These are phyloP conservation scores for Drosophila birchii DNA, from an alignment of 2,888 invertebrate species.

Conservation along the genomic window DNA sequence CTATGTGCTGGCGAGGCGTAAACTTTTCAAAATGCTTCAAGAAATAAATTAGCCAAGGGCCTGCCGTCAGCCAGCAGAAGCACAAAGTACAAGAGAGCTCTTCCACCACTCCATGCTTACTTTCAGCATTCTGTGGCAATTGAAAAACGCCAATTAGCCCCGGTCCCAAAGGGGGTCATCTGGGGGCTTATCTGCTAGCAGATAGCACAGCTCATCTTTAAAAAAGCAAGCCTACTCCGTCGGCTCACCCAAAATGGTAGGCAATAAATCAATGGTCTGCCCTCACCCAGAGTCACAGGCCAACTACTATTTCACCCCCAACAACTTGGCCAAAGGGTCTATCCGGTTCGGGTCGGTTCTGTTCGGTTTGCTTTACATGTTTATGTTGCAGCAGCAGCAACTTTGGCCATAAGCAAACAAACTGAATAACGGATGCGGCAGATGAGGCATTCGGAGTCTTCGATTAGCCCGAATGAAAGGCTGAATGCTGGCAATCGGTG, in stretches of 20 bases:
- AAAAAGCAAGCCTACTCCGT: constrained; percentile 49
- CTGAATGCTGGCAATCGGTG: background rate
- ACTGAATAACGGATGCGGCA: constrained; percentile 10
- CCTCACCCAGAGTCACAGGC: constrained; percentile 12
- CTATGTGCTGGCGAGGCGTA: constrained; percentile 57
- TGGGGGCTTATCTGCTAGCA: constrained; percentile 56
- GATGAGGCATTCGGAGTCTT: constrained; percentile 2
- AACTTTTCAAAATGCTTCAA: constrained; percentile 58
- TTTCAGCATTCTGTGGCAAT: constrained; percentile 56
- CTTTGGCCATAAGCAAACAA: constrained; percentile 33
- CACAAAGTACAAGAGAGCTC: constrained; percentile 41
- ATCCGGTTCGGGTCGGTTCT: background rate
- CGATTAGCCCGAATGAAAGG: too few species aligned
- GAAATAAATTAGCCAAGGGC: constrained; percentile 55
- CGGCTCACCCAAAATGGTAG: constrained; percentile 59
- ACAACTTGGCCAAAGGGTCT: constrained; percentile 23
- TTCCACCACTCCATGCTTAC: constrained; percentile 2
- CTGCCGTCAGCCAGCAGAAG: constrained; percentile 29
- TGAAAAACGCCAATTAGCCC: constrained; percentile 76
- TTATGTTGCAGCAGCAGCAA: constrained; percentile 36
- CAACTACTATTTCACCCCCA: constrained; percentile 25
- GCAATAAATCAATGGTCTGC: constrained; percentile 71
- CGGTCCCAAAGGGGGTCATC: constrained; percentile 61
- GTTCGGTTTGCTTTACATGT: constrained; percentile 29
- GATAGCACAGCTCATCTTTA: constrained; percentile 41